Percentiles rank a stretch among this genome's conserved stretches.
phyloP scores from a whole-genome alignment of 37 sponge, comb jelly and placozoan genomes.

The Aplysina aerophoba region DNA sequence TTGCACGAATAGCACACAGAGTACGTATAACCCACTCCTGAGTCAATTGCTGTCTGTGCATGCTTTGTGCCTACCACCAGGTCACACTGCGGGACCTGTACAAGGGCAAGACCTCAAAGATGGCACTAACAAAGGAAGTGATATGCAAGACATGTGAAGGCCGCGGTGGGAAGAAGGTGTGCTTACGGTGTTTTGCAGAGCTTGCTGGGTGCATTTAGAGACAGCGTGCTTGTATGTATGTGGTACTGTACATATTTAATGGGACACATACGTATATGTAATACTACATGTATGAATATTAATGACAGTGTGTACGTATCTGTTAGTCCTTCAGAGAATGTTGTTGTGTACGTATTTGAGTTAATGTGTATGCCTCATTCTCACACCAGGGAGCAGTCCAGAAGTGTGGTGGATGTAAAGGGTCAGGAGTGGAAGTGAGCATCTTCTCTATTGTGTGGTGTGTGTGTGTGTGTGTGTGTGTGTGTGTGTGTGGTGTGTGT shows the following conservation, averaged over 20 bases:
- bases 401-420: slow-evolving; percentile 75
- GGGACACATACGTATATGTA: too few relatives aligned
- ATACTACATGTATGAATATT: too few relatives aligned
- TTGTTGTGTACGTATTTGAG: too few relatives aligned
- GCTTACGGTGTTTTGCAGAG: neutral
- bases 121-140: slow-evolving; percentile 88
- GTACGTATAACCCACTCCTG: too few relatives aligned
- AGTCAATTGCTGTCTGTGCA: too few relatives aligned
- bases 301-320: too few relatives aligned
- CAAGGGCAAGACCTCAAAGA: slow-evolving; percentile 84
- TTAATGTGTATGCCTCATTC: too few relatives aligned
- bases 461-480: neutral
- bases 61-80: slow-evolving; percentile 29
- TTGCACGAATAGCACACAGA: too few relatives aligned
- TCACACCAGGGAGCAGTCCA: slow-evolving; percentile 75
- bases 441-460: too few relatives aligned
- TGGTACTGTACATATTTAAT: neutral
- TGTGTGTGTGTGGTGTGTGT: neutral
- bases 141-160: slow-evolving; percentile 90
- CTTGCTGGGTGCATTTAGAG: too few relatives aligned
- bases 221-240: neutral
- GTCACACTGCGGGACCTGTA: slow-evolving; percentile 92
- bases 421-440: slow-evolving; percentile 75
- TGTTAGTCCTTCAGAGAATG: too few relatives aligned
- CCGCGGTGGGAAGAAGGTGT: slow-evolving; percentile 82